Percentiles rank a stretch among this genome's conserved stretches.
These are phyloP conservation scores for Seira ritae DNA, from an alignment of 2,888 invertebrate species.

Conservation along the genomic window DNA sequence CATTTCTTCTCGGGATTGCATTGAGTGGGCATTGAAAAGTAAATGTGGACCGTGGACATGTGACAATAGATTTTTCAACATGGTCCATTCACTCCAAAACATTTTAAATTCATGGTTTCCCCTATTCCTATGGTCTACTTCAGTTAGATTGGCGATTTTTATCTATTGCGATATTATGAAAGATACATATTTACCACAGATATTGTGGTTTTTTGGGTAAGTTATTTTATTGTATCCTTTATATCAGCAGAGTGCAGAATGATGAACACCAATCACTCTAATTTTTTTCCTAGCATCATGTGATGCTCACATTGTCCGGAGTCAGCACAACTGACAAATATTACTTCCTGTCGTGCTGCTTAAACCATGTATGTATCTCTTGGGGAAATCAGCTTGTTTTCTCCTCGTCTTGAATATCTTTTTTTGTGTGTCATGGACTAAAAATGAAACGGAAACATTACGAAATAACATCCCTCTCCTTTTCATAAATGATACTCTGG, in stretches of 20 bases:
- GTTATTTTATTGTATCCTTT: neutral
- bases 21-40: neutral
- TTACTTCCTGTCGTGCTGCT: conserved; percentile 3
- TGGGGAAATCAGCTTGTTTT: neutral
- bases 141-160: neutral
- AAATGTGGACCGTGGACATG: neutral
- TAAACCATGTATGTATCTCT: conserved; percentile 13
- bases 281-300: neutral
- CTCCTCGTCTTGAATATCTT: neutral
- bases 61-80: neutral
- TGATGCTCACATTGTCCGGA: neutral
- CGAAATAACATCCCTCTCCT: conserved; percentile 5
- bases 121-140: neutral
- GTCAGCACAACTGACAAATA: neutral
- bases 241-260: too few relatives aligned
- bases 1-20: conserved; percentile 6
- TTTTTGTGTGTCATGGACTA: neutral
- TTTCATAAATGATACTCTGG: conserved; percentile 15
- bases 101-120: neutral
- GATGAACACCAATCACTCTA: neutral
- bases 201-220: too few relatives aligned
- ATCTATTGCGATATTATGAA: neutral
- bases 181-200: too few relatives aligned
- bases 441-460: conserved; percentile 8
- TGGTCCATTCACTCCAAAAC: neutral